Evolutionary conservation across 1,140 invertebrate genomes (phyloP).

Genomic region (Bombus picipes): DNA sequence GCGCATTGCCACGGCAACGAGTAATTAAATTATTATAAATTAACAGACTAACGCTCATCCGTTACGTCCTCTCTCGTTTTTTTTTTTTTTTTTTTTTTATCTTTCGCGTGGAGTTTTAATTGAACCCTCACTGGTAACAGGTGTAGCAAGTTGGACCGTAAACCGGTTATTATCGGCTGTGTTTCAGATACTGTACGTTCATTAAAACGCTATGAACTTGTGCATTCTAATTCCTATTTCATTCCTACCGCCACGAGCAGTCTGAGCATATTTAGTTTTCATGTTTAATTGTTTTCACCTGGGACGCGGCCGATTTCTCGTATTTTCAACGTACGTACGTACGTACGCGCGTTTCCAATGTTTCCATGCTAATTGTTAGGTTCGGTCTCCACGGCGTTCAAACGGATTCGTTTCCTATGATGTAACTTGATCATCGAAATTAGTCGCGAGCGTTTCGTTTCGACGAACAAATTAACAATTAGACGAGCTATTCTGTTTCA

Average conservation of each 20-base stretch:
- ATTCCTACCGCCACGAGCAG: not conserved
- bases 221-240: slow-evolving; percentile 55
- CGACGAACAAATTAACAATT: slow-evolving; percentile 32
- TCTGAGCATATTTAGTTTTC: slow-evolving; percentile 25
- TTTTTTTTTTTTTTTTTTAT: not conserved
- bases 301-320: not conserved
- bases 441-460: slow-evolving; percentile 30
- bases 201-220: slow-evolving; percentile 59
- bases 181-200: slow-evolving; percentile 42
- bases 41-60: slow-evolving; percentile 9
- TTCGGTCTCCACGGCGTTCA: not conserved
- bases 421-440: slow-evolving; percentile 10
- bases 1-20: too few relatives aligned
- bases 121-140: slow-evolving; percentile 55
- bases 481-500: not conserved
- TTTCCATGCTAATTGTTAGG: slow-evolving; percentile 15
- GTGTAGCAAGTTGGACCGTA: slow-evolving; percentile 41
- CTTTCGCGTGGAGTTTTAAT: slow-evolving; percentile 54
- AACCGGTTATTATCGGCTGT: slow-evolving; percentile 54
- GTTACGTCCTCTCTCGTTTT: not conserved
- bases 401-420: slow-evolving; percentile 13
- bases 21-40: slow-evolving; percentile 51
- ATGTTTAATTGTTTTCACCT: slow-evolving; percentile 46
- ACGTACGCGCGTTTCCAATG: not conserved
- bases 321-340: not conserved